Conservation (phyloP, 2,113 vertebrate species). For the Vidua chalybeata region DNA sequence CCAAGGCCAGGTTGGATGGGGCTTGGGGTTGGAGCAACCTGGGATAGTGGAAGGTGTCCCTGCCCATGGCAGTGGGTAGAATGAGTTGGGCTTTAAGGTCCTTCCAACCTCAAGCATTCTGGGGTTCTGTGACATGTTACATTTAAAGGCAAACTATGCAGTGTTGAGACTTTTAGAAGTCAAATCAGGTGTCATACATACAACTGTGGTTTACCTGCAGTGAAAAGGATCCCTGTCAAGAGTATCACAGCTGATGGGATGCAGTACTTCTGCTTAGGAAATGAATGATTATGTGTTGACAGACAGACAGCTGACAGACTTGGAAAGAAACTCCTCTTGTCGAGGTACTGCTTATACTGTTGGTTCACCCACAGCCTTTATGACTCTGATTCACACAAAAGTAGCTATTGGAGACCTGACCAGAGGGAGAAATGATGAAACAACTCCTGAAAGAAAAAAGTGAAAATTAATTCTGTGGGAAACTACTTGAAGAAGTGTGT, state of each 20-base stretch:
- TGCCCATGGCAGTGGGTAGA: not conserved
- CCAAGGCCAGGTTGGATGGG: accelerated
- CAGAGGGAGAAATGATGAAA: not conserved
- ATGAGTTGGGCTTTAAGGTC: not conserved
- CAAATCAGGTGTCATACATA: not conserved
- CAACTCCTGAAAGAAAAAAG: not conserved
- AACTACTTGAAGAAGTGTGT: not conserved
- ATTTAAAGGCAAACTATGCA: not conserved
- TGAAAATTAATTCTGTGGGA: not conserved
- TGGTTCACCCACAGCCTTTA: not conserved
- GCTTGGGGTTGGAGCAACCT: not conserved
- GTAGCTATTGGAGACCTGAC: not conserved
- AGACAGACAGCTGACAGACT: not conserved
- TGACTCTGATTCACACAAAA: not conserved
- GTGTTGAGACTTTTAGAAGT: not conserved
- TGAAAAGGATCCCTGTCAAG: not conserved
- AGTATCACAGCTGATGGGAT: not conserved
- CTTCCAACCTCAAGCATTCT: not conserved
- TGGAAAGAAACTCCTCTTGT: not conserved
- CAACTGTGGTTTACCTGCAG: not conserved
- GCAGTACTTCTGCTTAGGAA: not conserved
- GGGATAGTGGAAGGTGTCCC: accelerated
- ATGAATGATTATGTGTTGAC: not conserved
- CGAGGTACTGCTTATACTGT: not conserved
- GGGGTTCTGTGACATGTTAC: not conserved